phyloP scores from a whole-genome alignment of 2,113 vertebrate genomes.

The Trogon surrucura region DNA sequence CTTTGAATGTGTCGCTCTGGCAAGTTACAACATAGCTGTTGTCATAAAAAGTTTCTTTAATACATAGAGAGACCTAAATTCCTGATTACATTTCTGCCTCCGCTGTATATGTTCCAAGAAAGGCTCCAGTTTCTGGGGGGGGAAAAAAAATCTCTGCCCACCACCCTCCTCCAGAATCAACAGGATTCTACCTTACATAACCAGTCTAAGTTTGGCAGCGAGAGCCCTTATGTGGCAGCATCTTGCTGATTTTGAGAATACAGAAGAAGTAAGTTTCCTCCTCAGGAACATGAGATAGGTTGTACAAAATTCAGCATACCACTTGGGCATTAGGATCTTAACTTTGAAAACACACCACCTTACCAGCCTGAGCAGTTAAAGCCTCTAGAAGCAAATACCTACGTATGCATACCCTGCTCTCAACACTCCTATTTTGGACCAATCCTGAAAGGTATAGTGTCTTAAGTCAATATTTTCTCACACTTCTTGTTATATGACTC shows the following conservation, averaged over 20 bases:
- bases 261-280: background rate
- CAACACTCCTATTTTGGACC: background rate
- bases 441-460: background rate
- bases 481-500: background rate
- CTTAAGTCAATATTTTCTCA: background rate
- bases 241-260: background rate
- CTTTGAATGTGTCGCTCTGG: background rate
- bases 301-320: background rate
- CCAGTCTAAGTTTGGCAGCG: background rate
- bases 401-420: fast-evolving
- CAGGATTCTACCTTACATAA: background rate
- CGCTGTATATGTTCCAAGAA: background rate
- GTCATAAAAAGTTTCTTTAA: background rate
- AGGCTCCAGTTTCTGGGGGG: background rate
- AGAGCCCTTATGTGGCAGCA: background rate
- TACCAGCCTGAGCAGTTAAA: background rate
- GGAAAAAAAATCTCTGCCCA: background rate
- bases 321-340: background rate
- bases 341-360: background rate
- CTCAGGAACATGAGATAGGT: background rate
- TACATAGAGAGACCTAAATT: background rate
- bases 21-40: background rate
- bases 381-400: background rate
- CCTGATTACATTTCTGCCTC: background rate
- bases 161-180: background rate